Base-by-base conservation (phyloP, 2,113 vertebrate genomes). In the Salminus brasiliensis region DNA sequence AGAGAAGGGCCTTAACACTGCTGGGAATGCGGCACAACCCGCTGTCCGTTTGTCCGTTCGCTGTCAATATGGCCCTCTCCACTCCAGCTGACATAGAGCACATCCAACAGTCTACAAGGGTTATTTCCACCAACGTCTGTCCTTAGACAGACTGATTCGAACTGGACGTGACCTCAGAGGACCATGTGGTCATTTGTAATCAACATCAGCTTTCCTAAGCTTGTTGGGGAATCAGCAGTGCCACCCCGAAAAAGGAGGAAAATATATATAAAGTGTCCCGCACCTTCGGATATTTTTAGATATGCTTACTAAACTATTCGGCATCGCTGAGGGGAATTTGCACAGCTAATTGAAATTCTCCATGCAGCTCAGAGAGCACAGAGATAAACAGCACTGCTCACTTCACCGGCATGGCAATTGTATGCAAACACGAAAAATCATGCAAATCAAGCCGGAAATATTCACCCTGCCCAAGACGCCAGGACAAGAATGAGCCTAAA, bases 1-100 rank as follows among this genome's bases (percentile, higher is more conserved):
- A 80, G 69, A 80, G 78, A 72, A 49, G n/a, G n/a, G 63, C 15
- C 9, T 63, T 72, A 21, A 30, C 72, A 65, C 67, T 63, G 65
- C 45, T 60, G 77, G 72, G 66, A 79, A 69, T 2, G 49, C 27
- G 29, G 41, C 52, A 68, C 41, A 75, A 63, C 36, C 45, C 10
- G 16, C 23, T 43, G 34, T 27, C 23, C 39, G 15, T 71, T 12
- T 18, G 55, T 16, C 49, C 36, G 25, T 45, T 36, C 55, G 18
- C 27, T 23, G 12, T 27, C 16, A 2, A 41, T 12, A 30, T 30
- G 30, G 1, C 2, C 27, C 3, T 15, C 60, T 34, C 27, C 18
- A 34, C 4, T 5, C n/a, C n/a, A n/a, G n/a, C n/a, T n/a, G n/a
- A n/a, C n/a, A n/a, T n/a, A n/a, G n/a, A n/a, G n/a, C n/a, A n/a